phyloP scores from a whole-genome alignment of 2,113 vertebrate genomes.

The Loxodonta africana region DNA sequence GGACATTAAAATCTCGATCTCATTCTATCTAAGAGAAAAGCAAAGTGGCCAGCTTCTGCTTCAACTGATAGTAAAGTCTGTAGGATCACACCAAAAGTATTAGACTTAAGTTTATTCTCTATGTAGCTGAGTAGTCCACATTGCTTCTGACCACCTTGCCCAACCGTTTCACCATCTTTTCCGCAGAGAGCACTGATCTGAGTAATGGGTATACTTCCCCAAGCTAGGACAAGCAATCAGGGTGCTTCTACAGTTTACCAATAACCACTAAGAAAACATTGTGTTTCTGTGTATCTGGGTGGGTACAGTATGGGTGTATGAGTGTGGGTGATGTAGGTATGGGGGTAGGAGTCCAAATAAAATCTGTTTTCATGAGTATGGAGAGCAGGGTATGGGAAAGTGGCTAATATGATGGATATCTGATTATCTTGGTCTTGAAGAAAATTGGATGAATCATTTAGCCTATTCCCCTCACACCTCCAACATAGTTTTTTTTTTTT shows the following conservation, averaged over 20 bases:
- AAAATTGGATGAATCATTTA: conserved; percentile 12
- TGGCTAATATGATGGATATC: neutral
- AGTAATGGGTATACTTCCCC: neutral
- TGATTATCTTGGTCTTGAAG: neutral
- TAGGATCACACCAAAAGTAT: neutral
- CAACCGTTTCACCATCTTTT: conserved; percentile 60
- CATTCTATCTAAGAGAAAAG: conserved; percentile 55
- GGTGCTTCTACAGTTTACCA: neutral
- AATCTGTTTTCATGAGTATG: neutral
- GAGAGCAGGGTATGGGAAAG: neutral
- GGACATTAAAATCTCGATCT: conserved; percentile 56
- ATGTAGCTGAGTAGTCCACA: conserved; percentile 42
- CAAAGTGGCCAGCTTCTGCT: conserved; percentile 57
- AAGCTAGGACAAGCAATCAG: neutral
- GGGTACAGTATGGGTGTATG: neutral
- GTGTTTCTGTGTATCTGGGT: neutral
- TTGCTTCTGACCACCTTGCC: neutral
- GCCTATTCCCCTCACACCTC: neutral
- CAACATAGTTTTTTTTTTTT: neutral
- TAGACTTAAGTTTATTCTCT: conserved; percentile 2
- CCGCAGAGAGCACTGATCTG: neutral
- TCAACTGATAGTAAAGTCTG: neutral
- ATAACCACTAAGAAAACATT: neutral
- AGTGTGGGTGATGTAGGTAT: neutral
- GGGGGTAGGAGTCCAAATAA: neutral